Evolutionary conservation across 2,888 invertebrate genomes (phyloP), one percentile per base, ranked within the genome.

Genomic region (Metalampra italica): DNA sequence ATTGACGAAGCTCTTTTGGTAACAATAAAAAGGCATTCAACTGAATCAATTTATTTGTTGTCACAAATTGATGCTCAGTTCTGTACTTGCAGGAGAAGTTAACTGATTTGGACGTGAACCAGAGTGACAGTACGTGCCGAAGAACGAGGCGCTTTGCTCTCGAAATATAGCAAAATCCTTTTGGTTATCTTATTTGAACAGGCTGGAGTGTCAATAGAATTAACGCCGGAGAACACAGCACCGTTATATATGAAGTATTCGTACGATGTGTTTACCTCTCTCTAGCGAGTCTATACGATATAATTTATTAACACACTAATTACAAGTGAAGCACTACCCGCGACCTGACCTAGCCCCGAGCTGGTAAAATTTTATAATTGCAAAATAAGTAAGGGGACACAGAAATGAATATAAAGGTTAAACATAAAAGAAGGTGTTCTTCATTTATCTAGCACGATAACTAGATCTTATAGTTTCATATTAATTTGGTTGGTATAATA

Each of bases 181-280:
- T 59, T 47, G 52, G 57, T 60, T 71, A 71, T 68, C 65, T 67
- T 64, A 65, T 68, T 68, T 68, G 60, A 57, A 51, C 65, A 71
- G 62, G 57, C 58, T 56, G 56, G 50, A 53, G 45, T 49, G 55
- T 57, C 60, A 62, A 62, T 60, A 59, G 53, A 62, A 59, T 64
- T 61, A 60, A 46, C 53, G 52, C 40, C 50, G 48, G 38, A 22
- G 15, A 40, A 53, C 47, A 50, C 54, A 47, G 53, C 52, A 39
- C 29, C 42, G 34, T 29, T 37, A 40, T 15, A 8, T 11, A 39
- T 46, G 29, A 40, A 13, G 3, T 34, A 2, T n/a, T n/a, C 30
- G 32, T n/a, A 37, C 37, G 12, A 37, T 13, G 7, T 37, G 37
- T 12, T 37, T 37, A 12, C 37, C 11, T 32, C 7, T 9, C 32